Evolutionary conservation across 64 coral and sea anemone genomes (phyloP).

Genomic region (Stylophora pistillata): DNA sequence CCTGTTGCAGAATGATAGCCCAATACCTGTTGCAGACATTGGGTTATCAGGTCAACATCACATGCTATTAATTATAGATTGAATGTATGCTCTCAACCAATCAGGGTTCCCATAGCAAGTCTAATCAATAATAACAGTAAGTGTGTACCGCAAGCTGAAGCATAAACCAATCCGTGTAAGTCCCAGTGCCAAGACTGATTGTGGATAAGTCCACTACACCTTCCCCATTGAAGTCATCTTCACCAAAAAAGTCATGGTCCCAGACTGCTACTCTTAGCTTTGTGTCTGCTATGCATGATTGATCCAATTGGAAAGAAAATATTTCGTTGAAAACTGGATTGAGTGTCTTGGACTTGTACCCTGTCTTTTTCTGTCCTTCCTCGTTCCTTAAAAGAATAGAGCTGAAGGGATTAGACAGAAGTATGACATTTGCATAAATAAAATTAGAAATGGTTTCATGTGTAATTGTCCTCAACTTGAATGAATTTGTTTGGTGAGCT

Average conservation of each 20-base stretch:
- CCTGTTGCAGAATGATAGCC: too few relatives aligned
- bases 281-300: constrained; percentile 56
- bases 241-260: constrained; percentile 97
- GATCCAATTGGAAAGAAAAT: constrained; percentile 82
- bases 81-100: too few relatives aligned
- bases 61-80: not conserved
- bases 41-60: too few relatives aligned
- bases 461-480: too few relatives aligned
- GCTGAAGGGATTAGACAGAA: not conserved
- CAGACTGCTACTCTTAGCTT: constrained; percentile 74
- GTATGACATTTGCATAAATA: not conserved
- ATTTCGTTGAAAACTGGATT: constrained; percentile 97
- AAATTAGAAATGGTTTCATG: too few relatives aligned
- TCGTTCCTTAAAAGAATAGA: constrained; percentile 32
- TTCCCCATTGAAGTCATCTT: constrained; percentile 98
- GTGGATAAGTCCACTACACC: constrained; percentile 86
- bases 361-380: constrained; percentile 88
- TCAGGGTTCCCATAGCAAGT: too few relatives aligned
- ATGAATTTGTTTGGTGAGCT: too few relatives aligned
- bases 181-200: constrained; percentile 68
- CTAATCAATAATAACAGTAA: too few relatives aligned
- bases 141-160: constrained; percentile 83
- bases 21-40: too few relatives aligned
- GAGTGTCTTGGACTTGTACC: constrained; percentile 82
- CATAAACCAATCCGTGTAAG: constrained; percentile 92